Conservation (phyloP, 1,140 invertebrate species). For the Drosophila nebulosa region DNA sequence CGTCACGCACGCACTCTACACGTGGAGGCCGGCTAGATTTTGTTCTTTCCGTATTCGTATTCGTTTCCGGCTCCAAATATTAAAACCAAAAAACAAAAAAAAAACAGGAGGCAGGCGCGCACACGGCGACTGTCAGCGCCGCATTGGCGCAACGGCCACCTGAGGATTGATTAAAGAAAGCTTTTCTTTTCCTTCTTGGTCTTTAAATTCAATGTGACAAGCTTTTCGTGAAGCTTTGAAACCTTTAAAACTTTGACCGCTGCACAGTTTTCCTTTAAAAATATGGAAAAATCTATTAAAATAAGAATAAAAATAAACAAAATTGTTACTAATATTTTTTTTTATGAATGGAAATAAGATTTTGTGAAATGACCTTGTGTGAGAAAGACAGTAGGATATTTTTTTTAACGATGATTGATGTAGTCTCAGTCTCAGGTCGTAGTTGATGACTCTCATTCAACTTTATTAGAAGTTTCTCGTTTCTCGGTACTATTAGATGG, state of each 20-base stretch:
- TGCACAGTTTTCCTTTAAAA: background rate
- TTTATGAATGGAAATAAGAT: too few relatives aligned
- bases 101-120: slow-evolving; percentile 19
- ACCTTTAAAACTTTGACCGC: background rate
- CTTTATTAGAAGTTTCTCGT: too few relatives aligned
- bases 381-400: too few relatives aligned
- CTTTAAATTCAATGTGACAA: slow-evolving; percentile 50
- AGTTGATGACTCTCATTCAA: too few relatives aligned
- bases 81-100: background rate
- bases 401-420: too few relatives aligned
- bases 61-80: background rate
- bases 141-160: slow-evolving; percentile 44
- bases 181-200: slow-evolving; percentile 22
- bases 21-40: background rate
- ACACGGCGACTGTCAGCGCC: slow-evolving; percentile 40
- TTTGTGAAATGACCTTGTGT: too few relatives aligned
- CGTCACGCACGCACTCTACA: slow-evolving; percentile 30
- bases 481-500: too few relatives aligned
- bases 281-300: too few relatives aligned
- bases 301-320: too few relatives aligned
- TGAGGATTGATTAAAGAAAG: slow-evolving; percentile 13
- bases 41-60: background rate
- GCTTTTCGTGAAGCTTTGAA: slow-evolving; percentile 34
- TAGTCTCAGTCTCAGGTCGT: too few relatives aligned
- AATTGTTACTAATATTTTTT: too few relatives aligned